Percentiles rank a stretch among this genome's conserved stretches.
Conservation (phyloP, 1,140 invertebrate genomes). For the Hormaphis cornu region DNA sequence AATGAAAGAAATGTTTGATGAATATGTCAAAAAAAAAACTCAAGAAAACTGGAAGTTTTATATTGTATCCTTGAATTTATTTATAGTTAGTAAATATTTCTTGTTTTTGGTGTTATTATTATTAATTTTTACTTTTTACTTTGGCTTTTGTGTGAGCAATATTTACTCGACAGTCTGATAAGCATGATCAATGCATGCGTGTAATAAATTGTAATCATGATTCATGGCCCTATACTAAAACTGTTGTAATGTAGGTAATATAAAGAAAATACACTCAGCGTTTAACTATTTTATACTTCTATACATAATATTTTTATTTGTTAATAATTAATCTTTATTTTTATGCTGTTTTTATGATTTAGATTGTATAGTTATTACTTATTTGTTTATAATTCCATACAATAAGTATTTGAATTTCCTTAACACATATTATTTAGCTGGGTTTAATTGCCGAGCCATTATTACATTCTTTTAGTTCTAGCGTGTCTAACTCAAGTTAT, state of each 20-base stretch:
- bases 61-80: constrained; percentile 69
- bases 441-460: constrained; percentile 80
- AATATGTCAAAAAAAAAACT: constrained; percentile 77
- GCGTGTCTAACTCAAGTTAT: constrained; percentile 79
- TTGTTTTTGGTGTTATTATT: neutral
- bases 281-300: too few relatives aligned
- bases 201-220: too few relatives aligned
- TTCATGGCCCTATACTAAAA: too few relatives aligned
- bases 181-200: too few relatives aligned
- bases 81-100: constrained; percentile 39
- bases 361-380: neutral
- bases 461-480: constrained; percentile 78
- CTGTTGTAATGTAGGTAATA: too few relatives aligned
- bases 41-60: constrained; percentile 95
- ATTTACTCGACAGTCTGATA: too few relatives aligned
- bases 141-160: too few relatives aligned
- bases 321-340: too few relatives aligned
- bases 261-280: too few relatives aligned
- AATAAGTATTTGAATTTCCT: neutral
- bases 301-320: too few relatives aligned
- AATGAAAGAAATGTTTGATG: constrained; percentile 89
- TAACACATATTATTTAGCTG: constrained; percentile 55
- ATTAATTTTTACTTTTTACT: too few relatives aligned
- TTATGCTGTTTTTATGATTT: neutral
- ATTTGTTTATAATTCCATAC: neutral